Base-by-base conservation (phyloP, 2,888 invertebrate genomes). In the Boloria euphrosyne region DNA sequence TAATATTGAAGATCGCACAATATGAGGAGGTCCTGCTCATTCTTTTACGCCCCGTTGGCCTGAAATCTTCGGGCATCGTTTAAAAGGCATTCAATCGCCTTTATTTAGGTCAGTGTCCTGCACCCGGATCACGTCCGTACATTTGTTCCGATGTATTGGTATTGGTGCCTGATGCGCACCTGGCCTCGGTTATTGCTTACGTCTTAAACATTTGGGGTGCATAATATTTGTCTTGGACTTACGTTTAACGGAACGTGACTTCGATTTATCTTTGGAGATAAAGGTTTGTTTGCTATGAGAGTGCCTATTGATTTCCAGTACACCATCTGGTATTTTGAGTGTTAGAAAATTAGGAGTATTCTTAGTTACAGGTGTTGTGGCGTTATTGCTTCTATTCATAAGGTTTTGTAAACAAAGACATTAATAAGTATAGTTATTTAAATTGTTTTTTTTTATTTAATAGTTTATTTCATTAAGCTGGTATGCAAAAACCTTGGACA, bases 111-210 rank as follows among this genome's bases (percentile, higher is more conserved):
- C 87, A 84, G 73, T 70, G 73, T 72, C 73, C 60, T 53, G 74
- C 54, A 86, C 83, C 80, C 89, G 71, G 73, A 75, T 84, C 90
- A 89, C 90, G 90, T 86, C 62, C 81, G 72, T 74, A 84, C 86
- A 90, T 91, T 91, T 89, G 90, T 89, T 86, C 86, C 88, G 84
- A 84, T 81, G 85, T 84, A 83, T 85, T 82, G n/a, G n/a, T n/a
- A n/a, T n/a, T n/a, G n/a, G n/a, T n/a, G 83, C 74, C 76, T 76
- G 80, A 80, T 78, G 80, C 73, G 78, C 90, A 89, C 89, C 90
- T 89, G 88, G 79, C 76, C 75, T 78, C 78, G 62, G 79, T 80
- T 79, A 78, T 75, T 74, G 70, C 73, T 62, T 67, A 67, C 70
- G 69, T 67, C 62, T 62, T 72, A 73, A 71, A 73, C 69, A 64